These are phyloP conservation scores for Venusia cambrica DNA, from an alignment of 2,888 invertebrate genomes.

Conservation along the genomic window DNA sequence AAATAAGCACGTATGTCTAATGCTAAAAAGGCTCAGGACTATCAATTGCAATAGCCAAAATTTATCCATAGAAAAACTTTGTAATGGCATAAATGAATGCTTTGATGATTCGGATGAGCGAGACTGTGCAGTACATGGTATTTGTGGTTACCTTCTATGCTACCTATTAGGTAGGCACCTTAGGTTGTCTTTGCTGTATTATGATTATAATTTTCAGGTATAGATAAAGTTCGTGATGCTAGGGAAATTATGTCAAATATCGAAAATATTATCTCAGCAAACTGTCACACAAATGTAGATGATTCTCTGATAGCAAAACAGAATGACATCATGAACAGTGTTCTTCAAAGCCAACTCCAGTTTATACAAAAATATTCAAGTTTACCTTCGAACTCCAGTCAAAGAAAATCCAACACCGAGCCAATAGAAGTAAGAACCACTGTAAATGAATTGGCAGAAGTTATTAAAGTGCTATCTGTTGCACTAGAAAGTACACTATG, in stretches of 20 bases:
- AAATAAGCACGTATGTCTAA: slow-evolving; percentile 39
- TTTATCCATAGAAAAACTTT: slow-evolving; percentile 47
- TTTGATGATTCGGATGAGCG: slow-evolving; percentile 52
- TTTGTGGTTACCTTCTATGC: too few species aligned
- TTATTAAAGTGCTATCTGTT: slow-evolving; percentile 44
- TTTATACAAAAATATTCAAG: slow-evolving; percentile 40
- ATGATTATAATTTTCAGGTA: slow-evolving; percentile 46
- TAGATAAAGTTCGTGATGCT: slow-evolving; percentile 39
- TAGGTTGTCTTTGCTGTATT: neutral
- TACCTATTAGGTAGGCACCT: too few species aligned
- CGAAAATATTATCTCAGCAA: slow-evolving; percentile 35
- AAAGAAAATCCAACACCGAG: slow-evolving; percentile 10
- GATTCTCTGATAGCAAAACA: slow-evolving; percentile 36
- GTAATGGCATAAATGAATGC: slow-evolving; percentile 54
- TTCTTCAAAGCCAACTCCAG: slow-evolving; percentile 43
- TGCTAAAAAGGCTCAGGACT: slow-evolving; percentile 44
- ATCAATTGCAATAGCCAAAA: slow-evolving; percentile 42
- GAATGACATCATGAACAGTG: slow-evolving; percentile 37
- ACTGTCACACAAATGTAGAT: slow-evolving; percentile 39
- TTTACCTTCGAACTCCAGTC: slow-evolving; percentile 1
- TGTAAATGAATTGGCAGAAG: slow-evolving; percentile 40
- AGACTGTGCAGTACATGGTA: slow-evolving; percentile 50
- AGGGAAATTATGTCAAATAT: slow-evolving; percentile 39
- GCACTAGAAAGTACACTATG: slow-evolving; percentile 49
- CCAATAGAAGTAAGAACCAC: slow-evolving; percentile 26